Conservation (phyloP, 1,140 invertebrate species). For the Drosophila dunni region DNA sequence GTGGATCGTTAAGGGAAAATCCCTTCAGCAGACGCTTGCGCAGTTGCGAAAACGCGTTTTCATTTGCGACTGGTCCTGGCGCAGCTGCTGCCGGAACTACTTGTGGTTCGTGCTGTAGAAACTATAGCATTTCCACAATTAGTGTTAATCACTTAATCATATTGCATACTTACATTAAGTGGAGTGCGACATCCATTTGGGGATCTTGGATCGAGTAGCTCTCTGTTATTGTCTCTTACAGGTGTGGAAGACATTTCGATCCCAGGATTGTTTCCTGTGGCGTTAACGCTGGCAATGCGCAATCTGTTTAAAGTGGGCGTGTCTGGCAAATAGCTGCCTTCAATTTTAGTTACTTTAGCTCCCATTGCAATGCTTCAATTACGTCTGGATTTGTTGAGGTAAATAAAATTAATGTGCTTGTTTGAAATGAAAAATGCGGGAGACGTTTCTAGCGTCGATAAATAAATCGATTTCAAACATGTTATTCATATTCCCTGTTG, state of each 20-base stretch:
- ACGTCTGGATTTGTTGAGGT: not conserved
- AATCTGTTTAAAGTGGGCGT: slow-evolving; percentile 69
- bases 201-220: slow-evolving; percentile 69
- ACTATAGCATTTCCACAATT: slow-evolving; percentile 15
- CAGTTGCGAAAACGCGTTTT: slow-evolving; percentile 57
- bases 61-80: slow-evolving; percentile 13
- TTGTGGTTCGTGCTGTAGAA: slow-evolving; percentile 34
- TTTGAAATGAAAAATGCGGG: slow-evolving; percentile 55
- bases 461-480: slow-evolving; percentile 27
- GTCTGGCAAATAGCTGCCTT: slow-evolving; percentile 68
- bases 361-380: slow-evolving; percentile 55
- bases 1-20: slow-evolving; percentile 82
- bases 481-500: not conserved
- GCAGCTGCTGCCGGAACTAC: not conserved
- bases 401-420: slow-evolving; percentile 30
- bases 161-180: slow-evolving; percentile 56
- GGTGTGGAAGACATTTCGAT: slow-evolving; percentile 44
- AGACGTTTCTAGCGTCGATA: slow-evolving; percentile 51
- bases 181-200: slow-evolving; percentile 75
- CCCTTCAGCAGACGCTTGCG: slow-evolving; percentile 74
- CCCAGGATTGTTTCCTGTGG: slow-evolving; percentile 3
- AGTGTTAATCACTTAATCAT: not conserved
- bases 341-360: slow-evolving; percentile 75
- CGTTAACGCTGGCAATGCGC: slow-evolving; percentile 13
- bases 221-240: slow-evolving; percentile 34